Evolutionary conservation across 2,888 invertebrate species (phyloP), one percentile per base, ranked within the genome.

Genomic region (Falcaria lacertinaria): DNA sequence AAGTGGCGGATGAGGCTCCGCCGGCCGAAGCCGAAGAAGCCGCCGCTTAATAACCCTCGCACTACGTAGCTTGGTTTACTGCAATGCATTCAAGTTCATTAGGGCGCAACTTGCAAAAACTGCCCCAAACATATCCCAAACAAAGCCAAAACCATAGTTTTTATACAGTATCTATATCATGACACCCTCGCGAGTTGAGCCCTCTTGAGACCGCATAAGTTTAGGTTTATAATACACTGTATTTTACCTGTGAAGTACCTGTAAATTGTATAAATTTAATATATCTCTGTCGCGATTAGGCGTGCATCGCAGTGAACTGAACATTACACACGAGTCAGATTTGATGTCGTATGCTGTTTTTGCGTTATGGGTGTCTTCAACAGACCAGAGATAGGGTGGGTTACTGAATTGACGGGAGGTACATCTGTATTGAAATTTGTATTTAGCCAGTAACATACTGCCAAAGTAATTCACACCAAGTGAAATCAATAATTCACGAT

Each of bases 21-120:
- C 78, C 90, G 6, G 90, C 90, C 11, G 93, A 93, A 62, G 91
- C 90, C 17, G 90, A 91, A 45, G 91, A 91, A 65, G 91, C 90
- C 41, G 88, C 90, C 47, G 92, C 92, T 74, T 92, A 92, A 90
- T 57, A 51, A 40, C 52, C 44, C 54, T 44, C 47, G 46, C 48
- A 48, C 59, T 56, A 57, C 60, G 55, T 52, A 49, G 70, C 80
- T 85, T 78, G 85, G 88, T 88, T 84, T 82, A 87, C 88, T 87
- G 88, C 88, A 85, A 86, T 86, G 88, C 88, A 87, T 77, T 72
- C 48, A 69, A 49, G 80, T 77, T 75, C 84, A 79, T 72, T 75
- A 87, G 88, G 69, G 84, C 74, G 70, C 86, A 88, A 87, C 86
- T 86, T 75, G 51, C 58, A 47, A 46, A 57, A 8, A n/a, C 1